phyloP scores from a whole-genome alignment of 2,113 vertebrate species.

The human region GRCh38 chr2:49743501-49744000 shows the following conservation, averaged over 20 bases:
- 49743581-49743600: neutral
- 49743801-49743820: neutral
- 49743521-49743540: neutral
- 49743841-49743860: neutral
- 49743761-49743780: neutral
- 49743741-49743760: neutral
- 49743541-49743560: neutral
- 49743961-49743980: neutral
- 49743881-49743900: neutral
- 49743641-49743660: neutral
- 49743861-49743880: neutral
- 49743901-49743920: neutral
- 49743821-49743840: neutral
- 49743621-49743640: neutral
- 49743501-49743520: conserved; percentile 3
- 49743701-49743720: neutral
- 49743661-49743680: neutral
- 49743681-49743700: neutral
- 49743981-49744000: neutral
- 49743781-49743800: neutral
- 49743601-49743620: neutral
- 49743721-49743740: neutral
- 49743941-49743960: neutral
- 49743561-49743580: neutral
- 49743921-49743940: neutral